Conservation (phyloP, 2,797 vertebrate genomes). For the Dendrocincla tyrannina region DNA sequence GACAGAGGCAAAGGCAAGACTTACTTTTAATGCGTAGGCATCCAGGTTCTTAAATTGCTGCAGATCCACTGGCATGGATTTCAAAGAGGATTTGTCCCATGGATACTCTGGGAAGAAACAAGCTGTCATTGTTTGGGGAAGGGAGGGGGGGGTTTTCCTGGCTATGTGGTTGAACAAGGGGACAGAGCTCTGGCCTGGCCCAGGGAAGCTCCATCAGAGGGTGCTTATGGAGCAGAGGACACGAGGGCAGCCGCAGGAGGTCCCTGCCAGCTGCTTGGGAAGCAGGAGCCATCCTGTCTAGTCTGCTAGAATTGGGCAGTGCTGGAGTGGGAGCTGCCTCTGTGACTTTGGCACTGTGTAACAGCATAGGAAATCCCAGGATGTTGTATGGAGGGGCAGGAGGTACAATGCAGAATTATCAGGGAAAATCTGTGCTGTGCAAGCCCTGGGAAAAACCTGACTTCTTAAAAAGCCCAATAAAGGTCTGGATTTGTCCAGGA, state of each 20-base stretch:
- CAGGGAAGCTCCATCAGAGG: neutral
- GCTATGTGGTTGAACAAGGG: neutral
- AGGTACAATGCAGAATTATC: neutral
- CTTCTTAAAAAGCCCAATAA: neutral
- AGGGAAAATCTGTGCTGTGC: neutral
- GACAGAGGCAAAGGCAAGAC: neutral
- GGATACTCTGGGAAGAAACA: conserved; percentile 75
- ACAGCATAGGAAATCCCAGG: neutral
- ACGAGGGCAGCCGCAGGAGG: accelerated
- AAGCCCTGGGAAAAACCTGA: neutral
- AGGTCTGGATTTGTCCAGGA: neutral
- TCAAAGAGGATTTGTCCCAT: conserved; percentile 81
- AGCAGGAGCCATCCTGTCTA: conserved; percentile 2
- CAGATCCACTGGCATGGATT: conserved; percentile 79
- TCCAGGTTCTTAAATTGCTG: conserved; percentile 79
- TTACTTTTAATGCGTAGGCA: conserved; percentile 78
- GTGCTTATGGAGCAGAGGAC: neutral
- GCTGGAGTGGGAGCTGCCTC: neutral
- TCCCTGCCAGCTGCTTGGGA: neutral
- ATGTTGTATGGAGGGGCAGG: neutral
- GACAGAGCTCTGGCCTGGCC: neutral
- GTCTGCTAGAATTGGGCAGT: neutral
- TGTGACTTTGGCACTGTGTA: neutral
- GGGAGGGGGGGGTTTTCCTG: neutral
- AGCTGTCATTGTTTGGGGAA: conserved; percentile 4